A percentile compares a stretch with the other conserved stretches of the same genome.
phyloP scores from a whole-genome alignment of 2,888 invertebrate species.

The Phlogophora meticulosa region DNA sequence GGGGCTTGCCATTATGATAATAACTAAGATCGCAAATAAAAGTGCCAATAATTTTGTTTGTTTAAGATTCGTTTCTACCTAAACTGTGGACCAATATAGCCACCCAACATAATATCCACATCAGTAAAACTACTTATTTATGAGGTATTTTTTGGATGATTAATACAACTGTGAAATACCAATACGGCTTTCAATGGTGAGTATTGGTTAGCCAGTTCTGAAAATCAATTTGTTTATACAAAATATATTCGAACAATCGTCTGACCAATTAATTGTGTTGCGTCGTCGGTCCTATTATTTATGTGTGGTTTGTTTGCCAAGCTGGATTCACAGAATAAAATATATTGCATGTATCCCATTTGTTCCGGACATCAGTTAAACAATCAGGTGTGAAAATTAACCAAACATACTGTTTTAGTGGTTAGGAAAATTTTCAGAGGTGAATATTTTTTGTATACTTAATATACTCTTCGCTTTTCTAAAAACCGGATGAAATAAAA shows the following conservation, averaged over 20 bases:
- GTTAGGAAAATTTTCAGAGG: not conserved
- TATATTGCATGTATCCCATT: conserved; percentile 2
- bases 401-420: not conserved
- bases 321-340: conserved; percentile 1
- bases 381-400: conserved; percentile 2
- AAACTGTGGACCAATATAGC: not conserved
- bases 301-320: conserved; percentile 12
- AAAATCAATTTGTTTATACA: conserved; percentile 36
- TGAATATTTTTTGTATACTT: not conserved
- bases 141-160: not conserved
- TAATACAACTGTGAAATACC: conserved; percentile 13
- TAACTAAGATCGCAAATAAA: conserved; percentile 23
- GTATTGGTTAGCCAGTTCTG: conserved; percentile 17
- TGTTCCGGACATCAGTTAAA: not conserved
- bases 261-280: conserved; percentile 25
- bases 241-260: conserved; percentile 12
- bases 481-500: too few relatives aligned
- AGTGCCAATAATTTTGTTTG: not conserved
- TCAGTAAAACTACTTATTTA: not conserved
- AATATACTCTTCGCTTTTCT: not conserved
- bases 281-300: not conserved
- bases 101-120: not conserved
- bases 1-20: conserved; percentile 25
- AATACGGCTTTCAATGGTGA: conserved; percentile 9
- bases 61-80: not conserved